Evolutionary conservation across 2,797 vertebrate genomes (phyloP).

Genomic region (Parauchenoglanis ngamensis): DNA sequence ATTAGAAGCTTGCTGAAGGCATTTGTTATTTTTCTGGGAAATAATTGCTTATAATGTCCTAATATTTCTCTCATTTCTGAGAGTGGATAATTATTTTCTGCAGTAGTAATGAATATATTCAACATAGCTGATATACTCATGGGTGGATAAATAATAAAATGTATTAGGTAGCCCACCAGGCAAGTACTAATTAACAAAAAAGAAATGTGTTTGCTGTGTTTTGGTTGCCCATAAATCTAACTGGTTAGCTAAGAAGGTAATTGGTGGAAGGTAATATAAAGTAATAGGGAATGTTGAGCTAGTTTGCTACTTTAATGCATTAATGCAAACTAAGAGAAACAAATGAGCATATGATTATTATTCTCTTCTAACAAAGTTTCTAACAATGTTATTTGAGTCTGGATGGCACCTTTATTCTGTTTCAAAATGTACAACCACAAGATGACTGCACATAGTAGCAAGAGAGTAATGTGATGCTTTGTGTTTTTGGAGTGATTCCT

Average conservation of each 20-base stretch:
- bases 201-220: neutral
- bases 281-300: neutral
- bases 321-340: neutral
- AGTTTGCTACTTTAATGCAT: neutral
- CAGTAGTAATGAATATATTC: neutral
- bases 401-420: neutral
- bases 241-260: neutral
- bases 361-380: neutral
- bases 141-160: neutral
- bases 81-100: slow-evolving; percentile 1
- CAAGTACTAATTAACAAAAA: neutral
- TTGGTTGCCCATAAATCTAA: neutral
- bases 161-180: neutral
- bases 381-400: neutral
- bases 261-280: neutral
- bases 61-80: neutral
- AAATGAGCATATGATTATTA: neutral
- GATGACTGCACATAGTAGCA: neutral
- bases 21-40: neutral
- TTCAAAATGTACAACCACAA: neutral
- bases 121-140: neutral
- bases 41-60: slow-evolving; percentile 5
- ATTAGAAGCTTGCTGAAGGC: neutral
- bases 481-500: neutral
- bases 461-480: neutral